Evolutionary conservation across 2,113 vertebrate species (phyloP).

Genomic region (Aegithalos caudatus): DNA sequence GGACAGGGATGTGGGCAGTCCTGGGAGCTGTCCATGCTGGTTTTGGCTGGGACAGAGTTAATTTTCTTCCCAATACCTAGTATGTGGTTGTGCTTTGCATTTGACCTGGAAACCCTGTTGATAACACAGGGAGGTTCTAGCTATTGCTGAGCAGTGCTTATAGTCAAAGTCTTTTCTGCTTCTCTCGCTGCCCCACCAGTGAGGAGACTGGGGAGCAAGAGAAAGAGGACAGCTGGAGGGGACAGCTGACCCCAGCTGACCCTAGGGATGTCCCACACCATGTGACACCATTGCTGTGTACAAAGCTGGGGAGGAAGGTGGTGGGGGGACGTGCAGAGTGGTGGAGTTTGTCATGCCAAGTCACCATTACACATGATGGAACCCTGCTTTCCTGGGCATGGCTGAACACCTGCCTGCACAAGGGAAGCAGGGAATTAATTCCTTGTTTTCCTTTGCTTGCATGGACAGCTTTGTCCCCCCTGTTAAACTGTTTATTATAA

Average conservation of each 20-base stretch:
- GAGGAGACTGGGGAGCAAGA: background rate
- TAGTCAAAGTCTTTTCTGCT: background rate
- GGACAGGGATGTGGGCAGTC: too few relatives aligned
- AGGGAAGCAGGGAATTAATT: background rate
- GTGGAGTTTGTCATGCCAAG: background rate
- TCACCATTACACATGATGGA: background rate
- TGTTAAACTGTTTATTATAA: background rate
- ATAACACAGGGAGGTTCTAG: background rate
- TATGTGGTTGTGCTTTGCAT: background rate
- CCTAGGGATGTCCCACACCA: background rate
- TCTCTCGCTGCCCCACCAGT: accelerated
- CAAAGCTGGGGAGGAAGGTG: background rate
- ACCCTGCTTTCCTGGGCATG: background rate
- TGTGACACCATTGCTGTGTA: background rate
- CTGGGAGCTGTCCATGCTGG: background rate
- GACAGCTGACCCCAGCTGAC: background rate
- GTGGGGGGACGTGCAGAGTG: accelerated
- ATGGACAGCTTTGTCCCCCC: background rate
- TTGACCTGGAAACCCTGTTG: background rate
- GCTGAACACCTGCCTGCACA: background rate
- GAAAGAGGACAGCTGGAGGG: background rate
- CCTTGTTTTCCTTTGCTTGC: background rate
- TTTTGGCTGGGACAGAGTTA: background rate
- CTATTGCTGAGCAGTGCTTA: background rate
- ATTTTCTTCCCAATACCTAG: background rate